Evolutionary conservation across 2,888 invertebrate species (phyloP), one percentile per base, ranked within the genome.

Genomic region (Cabera pusaria): DNA sequence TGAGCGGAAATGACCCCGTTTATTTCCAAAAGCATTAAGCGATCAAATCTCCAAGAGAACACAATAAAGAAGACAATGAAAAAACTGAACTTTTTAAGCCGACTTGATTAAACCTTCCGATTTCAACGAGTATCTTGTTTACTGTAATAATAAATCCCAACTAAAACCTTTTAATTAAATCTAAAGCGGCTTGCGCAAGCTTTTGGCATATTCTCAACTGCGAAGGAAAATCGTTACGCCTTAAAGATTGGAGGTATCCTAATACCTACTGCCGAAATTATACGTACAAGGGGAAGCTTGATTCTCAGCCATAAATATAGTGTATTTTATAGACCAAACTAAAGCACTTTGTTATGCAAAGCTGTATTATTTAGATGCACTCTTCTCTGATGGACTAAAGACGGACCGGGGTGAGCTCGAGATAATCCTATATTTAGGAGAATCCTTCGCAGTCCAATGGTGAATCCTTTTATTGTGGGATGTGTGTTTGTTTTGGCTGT

Each of bases 321-420:
- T 34, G 28, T 14, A 39, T 40, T 44, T 50, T 36, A 44, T 36
- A 31, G 44, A 22, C 27, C 32, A 39, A 38, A 49, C 36, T 40
- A 19, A 40, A 33, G 27, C 17, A 32, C 32, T 44, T 39, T 34
- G 39, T 37, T 35, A 44, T 44, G 35, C 45, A 39, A 43, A 44
- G 18, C 35, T 35, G 19, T 31, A 27, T 32, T 39, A 32, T 39
- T 44, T 44, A 39, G 32, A 35, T 44, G 44, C 39, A 44, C 35
- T 44, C 18, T 14, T 21, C 21, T 22, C 12, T 12, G 14, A 14
- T 24, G 24, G 23, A 21, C 21, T 33, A 6, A 19, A 27, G 28
- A 7, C 22, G 17, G n/a, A 6, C 18, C 17, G 9, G 39, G 9
- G 19, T 20, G 14, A 7, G 25, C 16, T 31, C 21, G 8, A 25